These are phyloP conservation scores for Carassius gibelio DNA, from an alignment of 2,113 vertebrate species.

Conservation along the genomic window DNA sequence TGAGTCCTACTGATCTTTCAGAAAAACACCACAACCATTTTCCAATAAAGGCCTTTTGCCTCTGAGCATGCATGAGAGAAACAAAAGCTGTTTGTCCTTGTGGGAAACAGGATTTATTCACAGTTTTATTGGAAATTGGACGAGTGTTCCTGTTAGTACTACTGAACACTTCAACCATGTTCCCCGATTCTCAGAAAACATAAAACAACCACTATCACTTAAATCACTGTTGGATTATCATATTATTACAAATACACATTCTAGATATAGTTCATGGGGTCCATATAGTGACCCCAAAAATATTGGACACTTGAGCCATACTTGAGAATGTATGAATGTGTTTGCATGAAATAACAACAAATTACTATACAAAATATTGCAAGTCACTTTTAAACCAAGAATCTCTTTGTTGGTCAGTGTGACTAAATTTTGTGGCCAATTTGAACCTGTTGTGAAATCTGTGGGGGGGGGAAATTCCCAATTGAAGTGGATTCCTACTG, in stretches of 20 bases:
- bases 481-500: no score
- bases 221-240: not conserved
- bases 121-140: conserved; percentile 48
- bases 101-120: conserved; percentile 56
- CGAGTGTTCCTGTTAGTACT: not conserved
- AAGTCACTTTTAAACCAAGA: not conserved
- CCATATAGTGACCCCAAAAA: not conserved
- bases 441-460: no score
- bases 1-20: conserved; percentile 75
- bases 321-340: conserved; percentile 64
- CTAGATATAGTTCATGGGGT: not conserved
- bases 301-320: conserved; percentile 6
- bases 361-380: not conserved
- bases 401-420: not conserved
- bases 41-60: conserved; percentile 75
- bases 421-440: not conserved
- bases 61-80: conserved; percentile 72
- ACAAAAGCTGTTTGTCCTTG: conserved; percentile 78
- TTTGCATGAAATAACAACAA: not conserved
- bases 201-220: not conserved
- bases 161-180: conserved; percentile 59
- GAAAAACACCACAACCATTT: conserved; percentile 75
- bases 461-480: no score
- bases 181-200: conserved; percentile 8
- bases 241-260: not conserved